Conservation (phyloP, 2,797 vertebrate genomes). For the Gobionotothen gibberifrons region DNA sequence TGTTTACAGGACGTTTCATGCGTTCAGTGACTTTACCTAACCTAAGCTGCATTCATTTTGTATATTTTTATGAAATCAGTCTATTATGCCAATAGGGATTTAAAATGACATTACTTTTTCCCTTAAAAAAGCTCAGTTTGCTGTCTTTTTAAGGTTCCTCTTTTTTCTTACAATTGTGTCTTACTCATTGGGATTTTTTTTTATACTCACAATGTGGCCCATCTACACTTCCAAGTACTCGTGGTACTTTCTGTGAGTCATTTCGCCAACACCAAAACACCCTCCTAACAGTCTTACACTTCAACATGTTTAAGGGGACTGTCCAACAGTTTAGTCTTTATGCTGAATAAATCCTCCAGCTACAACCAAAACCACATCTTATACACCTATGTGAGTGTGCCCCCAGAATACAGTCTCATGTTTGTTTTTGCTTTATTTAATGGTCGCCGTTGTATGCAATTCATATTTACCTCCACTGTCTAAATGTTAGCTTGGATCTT, state of each 20-base stretch:
- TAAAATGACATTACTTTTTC: background rate
- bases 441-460: background rate
- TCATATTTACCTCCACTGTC: slow-evolving; percentile 20
- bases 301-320: slow-evolving; percentile 16
- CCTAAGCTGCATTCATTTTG: background rate
- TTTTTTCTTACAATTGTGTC: background rate
- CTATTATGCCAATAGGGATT: background rate
- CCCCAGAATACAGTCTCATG: background rate
- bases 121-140: background rate
- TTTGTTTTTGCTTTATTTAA: slow-evolving; percentile 21
- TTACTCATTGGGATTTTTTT: background rate
- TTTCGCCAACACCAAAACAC: slow-evolving; percentile 2
- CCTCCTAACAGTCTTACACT: background rate
- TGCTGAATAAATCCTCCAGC: background rate
- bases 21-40: slow-evolving; percentile 4
- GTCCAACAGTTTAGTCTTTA: slow-evolving; percentile 1
- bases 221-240: background rate
- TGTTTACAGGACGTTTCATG: background rate
- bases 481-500: slow-evolving; percentile 2
- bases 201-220: background rate
- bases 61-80: background rate
- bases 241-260: slow-evolving; percentile 6
- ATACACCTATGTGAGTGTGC: background rate
- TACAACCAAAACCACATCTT: slow-evolving; percentile 7
- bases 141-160: background rate